These are phyloP conservation scores for Pandion haliaetus DNA, from an alignment of 2,113 vertebrate genomes.

Conservation along the genomic window DNA sequence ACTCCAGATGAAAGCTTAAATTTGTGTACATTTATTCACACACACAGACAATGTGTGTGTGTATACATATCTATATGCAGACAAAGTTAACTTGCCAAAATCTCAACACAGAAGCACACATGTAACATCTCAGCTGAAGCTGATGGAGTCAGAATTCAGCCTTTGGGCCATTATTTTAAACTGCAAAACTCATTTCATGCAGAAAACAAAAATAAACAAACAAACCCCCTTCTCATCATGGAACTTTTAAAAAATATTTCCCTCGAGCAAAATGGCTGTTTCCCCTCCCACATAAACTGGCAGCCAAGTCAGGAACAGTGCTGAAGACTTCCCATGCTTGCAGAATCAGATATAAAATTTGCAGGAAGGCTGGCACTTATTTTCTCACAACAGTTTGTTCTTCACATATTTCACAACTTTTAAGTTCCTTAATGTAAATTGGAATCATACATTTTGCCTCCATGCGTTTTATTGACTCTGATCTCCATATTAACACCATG, in stretches of 20 bases:
- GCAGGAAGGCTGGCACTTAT: slow-evolving; percentile 70
- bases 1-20: slow-evolving; percentile 21
- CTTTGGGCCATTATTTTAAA: slow-evolving; percentile 36
- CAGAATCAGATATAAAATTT: slow-evolving; percentile 65
- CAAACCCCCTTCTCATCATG: slow-evolving; percentile 58
- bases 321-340: slow-evolving; percentile 63
- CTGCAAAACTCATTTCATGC: slow-evolving; percentile 36
- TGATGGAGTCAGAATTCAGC: background rate
- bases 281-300: slow-evolving; percentile 70
- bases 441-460: slow-evolving; percentile 60
- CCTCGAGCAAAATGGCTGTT: slow-evolving; percentile 67
- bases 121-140: background rate
- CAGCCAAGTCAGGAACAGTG: slow-evolving; percentile 69
- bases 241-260: slow-evolving; percentile 60
- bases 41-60: background rate
- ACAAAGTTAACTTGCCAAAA: background rate
- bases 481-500: slow-evolving; percentile 40
- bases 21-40: background rate
- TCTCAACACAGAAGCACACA: background rate
- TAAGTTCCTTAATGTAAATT: slow-evolving; percentile 69
- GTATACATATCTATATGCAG: background rate
- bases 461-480: slow-evolving; percentile 66
- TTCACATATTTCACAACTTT: slow-evolving; percentile 72
- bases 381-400: slow-evolving; percentile 72
- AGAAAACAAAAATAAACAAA: slow-evolving; percentile 54